A percentile compares a stretch with the other conserved stretches of the same genome.
Evolutionary conservation across 1,140 invertebrate species (phyloP).

Genomic region (Drosophila willistoni): DNA sequence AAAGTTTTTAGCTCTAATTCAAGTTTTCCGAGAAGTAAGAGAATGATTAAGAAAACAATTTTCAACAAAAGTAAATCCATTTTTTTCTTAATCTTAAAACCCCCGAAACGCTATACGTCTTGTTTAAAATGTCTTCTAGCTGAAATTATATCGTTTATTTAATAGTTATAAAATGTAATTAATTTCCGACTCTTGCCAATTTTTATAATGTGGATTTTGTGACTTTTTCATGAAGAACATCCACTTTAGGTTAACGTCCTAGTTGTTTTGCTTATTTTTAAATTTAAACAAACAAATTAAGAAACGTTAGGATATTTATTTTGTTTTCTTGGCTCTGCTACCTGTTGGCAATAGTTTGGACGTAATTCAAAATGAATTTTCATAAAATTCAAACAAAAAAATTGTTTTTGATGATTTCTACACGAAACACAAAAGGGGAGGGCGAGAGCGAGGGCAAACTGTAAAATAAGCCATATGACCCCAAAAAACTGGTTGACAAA

Average conservation of each 20-base stretch:
- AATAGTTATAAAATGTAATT: too few relatives aligned
- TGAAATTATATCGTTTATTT: too few relatives aligned
- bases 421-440: not conserved
- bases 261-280: too few relatives aligned
- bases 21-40: not conserved
- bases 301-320: not conserved
- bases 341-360: not conserved
- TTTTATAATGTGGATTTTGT: too few relatives aligned
- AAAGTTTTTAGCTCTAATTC: slow-evolving; percentile 9
- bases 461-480: not conserved
- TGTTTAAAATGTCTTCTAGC: too few relatives aligned
- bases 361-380: not conserved
- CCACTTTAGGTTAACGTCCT: too few relatives aligned
- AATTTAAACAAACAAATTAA: too few relatives aligned
- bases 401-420: not conserved
- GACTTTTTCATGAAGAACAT: too few relatives aligned
- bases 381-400: not conserved
- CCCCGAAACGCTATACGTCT: too few relatives aligned
- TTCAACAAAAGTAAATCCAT: not conserved
- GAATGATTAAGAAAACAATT: not conserved
- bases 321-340: not conserved
- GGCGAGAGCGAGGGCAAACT: not conserved
- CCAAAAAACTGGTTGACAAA: not conserved
- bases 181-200: too few relatives aligned
- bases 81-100: not conserved